These are phyloP conservation scores for Nephotettix cincticeps DNA, from an alignment of 1,140 invertebrate species.

Conservation along the genomic window DNA sequence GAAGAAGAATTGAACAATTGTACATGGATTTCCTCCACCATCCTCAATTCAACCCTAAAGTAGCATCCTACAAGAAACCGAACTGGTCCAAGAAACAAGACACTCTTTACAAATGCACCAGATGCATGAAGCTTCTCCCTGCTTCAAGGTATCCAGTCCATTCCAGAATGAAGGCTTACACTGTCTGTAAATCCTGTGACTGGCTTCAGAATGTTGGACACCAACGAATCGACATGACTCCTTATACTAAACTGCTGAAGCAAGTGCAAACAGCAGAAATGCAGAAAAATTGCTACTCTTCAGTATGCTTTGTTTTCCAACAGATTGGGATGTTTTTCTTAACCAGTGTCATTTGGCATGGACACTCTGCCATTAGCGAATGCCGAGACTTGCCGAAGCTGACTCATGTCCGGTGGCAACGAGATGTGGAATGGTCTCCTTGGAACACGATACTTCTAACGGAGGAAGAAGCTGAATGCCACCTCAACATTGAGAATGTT, in stretches of 20 bases:
- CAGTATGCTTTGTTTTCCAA: conserved; percentile 36
- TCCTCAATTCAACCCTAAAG: conserved; percentile 35
- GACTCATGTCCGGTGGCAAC: conserved; percentile 58
- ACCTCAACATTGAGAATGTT: conserved; percentile 46
- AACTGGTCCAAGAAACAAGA: conserved; percentile 11
- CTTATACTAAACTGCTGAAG: conserved; percentile 34
- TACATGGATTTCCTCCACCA: conserved; percentile 34
- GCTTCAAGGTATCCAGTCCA: conserved; percentile 31
- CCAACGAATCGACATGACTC: conserved; percentile 36
- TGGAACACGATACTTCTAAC: conserved; percentile 73
- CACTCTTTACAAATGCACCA: conserved; percentile 29
- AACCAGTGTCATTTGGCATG: conserved; percentile 65
- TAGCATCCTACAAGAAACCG: conserved; percentile 13
- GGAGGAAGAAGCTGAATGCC: conserved; percentile 59
- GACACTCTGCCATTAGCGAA: conserved; percentile 63
- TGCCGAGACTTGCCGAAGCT: conserved; percentile 56
- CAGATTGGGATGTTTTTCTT: conserved; percentile 62
- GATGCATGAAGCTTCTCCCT: conserved; percentile 34
- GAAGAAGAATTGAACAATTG: conserved; percentile 53
- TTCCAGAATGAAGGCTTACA: conserved; percentile 28
- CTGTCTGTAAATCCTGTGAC: conserved; percentile 35
- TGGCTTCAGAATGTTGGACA: conserved; percentile 35
- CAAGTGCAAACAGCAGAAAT: conserved; percentile 34
- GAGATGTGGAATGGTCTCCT: conserved; percentile 62
- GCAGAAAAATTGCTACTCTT: conserved; percentile 29